A percentile compares a stretch with the other conserved stretches of the same genome.
These are phyloP conservation scores for Trogon melanurus DNA, from an alignment of 2,113 vertebrate species.

Conservation along the genomic window DNA sequence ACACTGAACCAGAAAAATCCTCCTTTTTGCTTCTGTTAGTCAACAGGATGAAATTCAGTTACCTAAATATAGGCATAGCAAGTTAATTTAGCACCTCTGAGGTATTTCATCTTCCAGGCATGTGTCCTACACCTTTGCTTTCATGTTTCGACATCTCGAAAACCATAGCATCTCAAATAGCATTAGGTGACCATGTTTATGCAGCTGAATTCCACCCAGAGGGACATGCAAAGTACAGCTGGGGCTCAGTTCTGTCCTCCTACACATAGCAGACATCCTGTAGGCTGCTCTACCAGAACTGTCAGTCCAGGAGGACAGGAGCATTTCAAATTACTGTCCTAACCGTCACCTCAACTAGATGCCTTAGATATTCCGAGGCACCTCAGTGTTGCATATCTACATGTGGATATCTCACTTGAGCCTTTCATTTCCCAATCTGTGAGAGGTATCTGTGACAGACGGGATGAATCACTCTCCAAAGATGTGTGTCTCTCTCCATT, in stretches of 20 bases:
- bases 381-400: background rate
- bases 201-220: background rate
- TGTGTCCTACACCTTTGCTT: background rate
- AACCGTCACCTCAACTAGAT: background rate
- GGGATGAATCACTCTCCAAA: background rate
- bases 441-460: background rate
- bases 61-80: background rate
- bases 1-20: background rate
- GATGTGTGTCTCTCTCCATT: background rate
- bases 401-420: background rate
- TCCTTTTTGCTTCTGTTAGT: background rate
- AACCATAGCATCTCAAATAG: background rate
- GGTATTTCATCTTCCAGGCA: background rate
- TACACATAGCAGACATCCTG: background rate
- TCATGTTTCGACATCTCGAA: background rate
- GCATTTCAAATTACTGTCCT: background rate
- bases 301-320: background rate
- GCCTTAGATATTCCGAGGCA: background rate
- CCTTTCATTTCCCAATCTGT: background rate
- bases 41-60: background rate
- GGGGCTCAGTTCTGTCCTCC: background rate
- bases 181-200: background rate
- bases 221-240: background rate
- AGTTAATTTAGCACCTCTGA: background rate
- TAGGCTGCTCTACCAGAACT: background rate